These are phyloP conservation scores for Cabera pusaria DNA, from an alignment of 2,888 invertebrate species.

Conservation along the genomic window DNA sequence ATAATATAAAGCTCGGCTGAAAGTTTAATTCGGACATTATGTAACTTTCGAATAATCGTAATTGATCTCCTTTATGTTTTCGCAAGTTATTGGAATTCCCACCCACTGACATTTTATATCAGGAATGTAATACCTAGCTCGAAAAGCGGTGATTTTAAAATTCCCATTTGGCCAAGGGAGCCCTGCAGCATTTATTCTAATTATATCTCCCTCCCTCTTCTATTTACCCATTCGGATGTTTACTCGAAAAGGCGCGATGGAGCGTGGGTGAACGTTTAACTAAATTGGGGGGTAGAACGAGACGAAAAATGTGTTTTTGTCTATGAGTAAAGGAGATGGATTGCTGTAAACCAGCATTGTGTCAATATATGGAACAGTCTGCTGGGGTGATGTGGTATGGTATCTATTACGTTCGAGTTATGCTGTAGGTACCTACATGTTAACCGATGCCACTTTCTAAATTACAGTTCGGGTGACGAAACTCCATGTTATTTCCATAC, in stretches of 20 bases:
- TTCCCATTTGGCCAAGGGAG: constrained; percentile 43
- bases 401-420: constrained; percentile 61
- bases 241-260: constrained; percentile 75
- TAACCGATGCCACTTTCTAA: constrained; percentile 66
- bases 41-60: constrained; percentile 10
- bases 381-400: constrained; percentile 59
- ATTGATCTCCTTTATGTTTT: constrained; percentile 13
- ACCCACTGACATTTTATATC: constrained; percentile 10
- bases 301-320: constrained; percentile 61
- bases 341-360: constrained; percentile 53
- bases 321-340: constrained; percentile 60
- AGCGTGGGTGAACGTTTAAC: constrained; percentile 73
- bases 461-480: constrained; percentile 45
- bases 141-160: constrained; percentile 25
- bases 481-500: constrained; percentile 26
- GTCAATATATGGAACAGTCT: constrained; percentile 65
- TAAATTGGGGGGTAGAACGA: constrained; percentile 76
- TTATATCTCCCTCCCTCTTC: constrained; percentile 77
- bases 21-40: constrained; percentile 1
- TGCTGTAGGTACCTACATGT: constrained; percentile 56
- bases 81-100: constrained; percentile 3
- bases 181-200: constrained; percentile 73
- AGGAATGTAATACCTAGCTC: constrained; percentile 6
- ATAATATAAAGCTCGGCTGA: constrained; percentile 4
- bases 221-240: constrained; percentile 79